phyloP scores from a whole-genome alignment of 2,113 vertebrate species.

The Microcebus griseorufus region DNA sequence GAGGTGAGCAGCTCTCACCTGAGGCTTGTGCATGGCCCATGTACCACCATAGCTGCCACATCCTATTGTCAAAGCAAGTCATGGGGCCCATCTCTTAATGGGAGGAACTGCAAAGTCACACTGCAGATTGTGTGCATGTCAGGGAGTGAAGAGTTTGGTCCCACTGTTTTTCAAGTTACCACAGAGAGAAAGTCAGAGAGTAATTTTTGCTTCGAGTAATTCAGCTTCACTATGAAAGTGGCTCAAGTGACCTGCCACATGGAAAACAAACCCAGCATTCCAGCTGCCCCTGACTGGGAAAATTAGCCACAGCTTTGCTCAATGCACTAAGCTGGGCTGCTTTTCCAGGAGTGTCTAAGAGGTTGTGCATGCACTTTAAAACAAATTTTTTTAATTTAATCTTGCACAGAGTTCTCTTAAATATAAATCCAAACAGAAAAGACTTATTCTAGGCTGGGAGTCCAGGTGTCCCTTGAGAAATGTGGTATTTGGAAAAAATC shows the following conservation, averaged over 20 bases:
- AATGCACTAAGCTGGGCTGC: neutral
- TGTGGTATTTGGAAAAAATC: neutral
- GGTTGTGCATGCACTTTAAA: neutral
- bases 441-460: too few relatives aligned
- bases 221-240: too few relatives aligned
- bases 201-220: neutral
- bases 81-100: neutral
- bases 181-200: neutral
- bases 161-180: neutral
- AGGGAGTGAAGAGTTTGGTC: neutral
- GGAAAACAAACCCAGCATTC: neutral
- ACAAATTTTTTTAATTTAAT: neutral
- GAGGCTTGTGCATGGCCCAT: too few relatives aligned
- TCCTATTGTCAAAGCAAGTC: neutral
- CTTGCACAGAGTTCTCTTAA: neutral
- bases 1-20: neutral
- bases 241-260: too few relatives aligned
- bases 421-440: neutral
- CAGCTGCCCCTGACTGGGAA: neutral
- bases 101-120: neutral
- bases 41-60: neutral
- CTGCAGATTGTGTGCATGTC: neutral
- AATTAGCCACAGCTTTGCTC: neutral
- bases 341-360: neutral
- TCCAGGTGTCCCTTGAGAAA: neutral